Evolutionary conservation across 2,888 invertebrate genomes (phyloP).

Genomic region (Ormyrus thymus): DNA sequence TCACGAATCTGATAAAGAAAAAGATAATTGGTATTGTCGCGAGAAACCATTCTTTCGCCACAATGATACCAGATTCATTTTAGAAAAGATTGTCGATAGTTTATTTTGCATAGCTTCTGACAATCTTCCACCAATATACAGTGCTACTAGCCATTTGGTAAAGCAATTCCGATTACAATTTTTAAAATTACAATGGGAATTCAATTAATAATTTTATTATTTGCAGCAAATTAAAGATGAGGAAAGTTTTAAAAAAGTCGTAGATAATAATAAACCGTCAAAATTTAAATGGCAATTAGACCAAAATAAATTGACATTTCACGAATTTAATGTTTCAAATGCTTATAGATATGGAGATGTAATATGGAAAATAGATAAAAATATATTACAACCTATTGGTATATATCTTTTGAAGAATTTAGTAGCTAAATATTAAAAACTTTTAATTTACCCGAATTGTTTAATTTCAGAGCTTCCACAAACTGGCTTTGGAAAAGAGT

Average conservation of each 20-base stretch:
- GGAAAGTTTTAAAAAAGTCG: slow-evolving; percentile 59
- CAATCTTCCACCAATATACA: slow-evolving; percentile 76
- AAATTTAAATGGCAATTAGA: slow-evolving; percentile 63
- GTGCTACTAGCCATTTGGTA: slow-evolving; percentile 61
- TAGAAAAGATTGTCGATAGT: slow-evolving; percentile 73
- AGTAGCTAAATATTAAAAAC: background rate
- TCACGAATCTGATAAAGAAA: slow-evolving; percentile 65
- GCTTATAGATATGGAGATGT: slow-evolving; percentile 64
- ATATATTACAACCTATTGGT: slow-evolving; percentile 65
- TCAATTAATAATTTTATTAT: slow-evolving; percentile 38
- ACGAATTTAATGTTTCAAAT: slow-evolving; percentile 60
- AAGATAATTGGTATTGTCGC: slow-evolving; percentile 76
- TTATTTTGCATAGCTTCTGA: slow-evolving; percentile 80
- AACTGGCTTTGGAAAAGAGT: slow-evolving; percentile 68
- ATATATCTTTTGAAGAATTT: slow-evolving; percentile 37
- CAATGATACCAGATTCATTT: slow-evolving; percentile 76
- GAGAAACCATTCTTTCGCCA: slow-evolving; percentile 77
- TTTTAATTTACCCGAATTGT: background rate
- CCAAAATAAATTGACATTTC: slow-evolving; percentile 44
- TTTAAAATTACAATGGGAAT: slow-evolving; percentile 38
- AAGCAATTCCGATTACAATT: slow-evolving; percentile 1
- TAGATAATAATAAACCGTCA: slow-evolving; percentile 57
- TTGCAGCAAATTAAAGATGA: slow-evolving; percentile 62
- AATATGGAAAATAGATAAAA: slow-evolving; percentile 63
- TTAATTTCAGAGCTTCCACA: slow-evolving; percentile 65